Base-by-base conservation (phyloP, 2,797 vertebrate species). In the Euthynnus affinis region DNA sequence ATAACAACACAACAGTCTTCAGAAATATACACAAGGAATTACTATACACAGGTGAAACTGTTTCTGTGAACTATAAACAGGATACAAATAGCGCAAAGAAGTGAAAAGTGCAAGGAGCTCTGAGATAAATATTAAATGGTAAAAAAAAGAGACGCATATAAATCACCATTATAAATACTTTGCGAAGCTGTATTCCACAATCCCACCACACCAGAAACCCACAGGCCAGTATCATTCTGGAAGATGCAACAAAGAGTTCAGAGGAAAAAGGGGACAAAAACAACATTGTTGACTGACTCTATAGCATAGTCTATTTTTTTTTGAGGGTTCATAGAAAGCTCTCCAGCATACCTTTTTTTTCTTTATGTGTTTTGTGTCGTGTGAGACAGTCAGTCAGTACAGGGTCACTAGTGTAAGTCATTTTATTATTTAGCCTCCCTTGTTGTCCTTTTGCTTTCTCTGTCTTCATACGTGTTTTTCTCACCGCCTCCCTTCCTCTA, bases 301-400 rank as follows among this genome's bases (percentile, higher is more conserved):
- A 78, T 76, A 71, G 75, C 65, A 44, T 23, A 66, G 52, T 62
- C 53, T 37, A 40, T 25, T 55, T 68, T 88, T 79, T 73, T 37
- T 55, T 18, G 34, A 0, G 49, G 49, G 55, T 66, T 78, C 71
- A 83, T 81, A 80, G 91, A 93, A 92, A 89, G 75, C 78, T 88
- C 86, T 89, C 83, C 78, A 74, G 76, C 87, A 64, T 71, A 66
- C 82, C 76, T 52, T 84, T 60, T 61, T 23, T 69, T 58, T 80
- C 27, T 29, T 84, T 90, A 68, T 87, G 46, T 90, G 60, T 80
- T 80, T 82, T 87, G 70, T 88, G 61, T 58, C 17, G 15, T 52
- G 52, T 65, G 72, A 86, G 81, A 85, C 74, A 27, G 67, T 71
- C 74, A 27, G 67, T 71, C 42, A 66, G 29, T 23, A 17, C 61